Conservation (phyloP, 2,888 invertebrate genomes). For the Hirtodrosophila duncani region DNA sequence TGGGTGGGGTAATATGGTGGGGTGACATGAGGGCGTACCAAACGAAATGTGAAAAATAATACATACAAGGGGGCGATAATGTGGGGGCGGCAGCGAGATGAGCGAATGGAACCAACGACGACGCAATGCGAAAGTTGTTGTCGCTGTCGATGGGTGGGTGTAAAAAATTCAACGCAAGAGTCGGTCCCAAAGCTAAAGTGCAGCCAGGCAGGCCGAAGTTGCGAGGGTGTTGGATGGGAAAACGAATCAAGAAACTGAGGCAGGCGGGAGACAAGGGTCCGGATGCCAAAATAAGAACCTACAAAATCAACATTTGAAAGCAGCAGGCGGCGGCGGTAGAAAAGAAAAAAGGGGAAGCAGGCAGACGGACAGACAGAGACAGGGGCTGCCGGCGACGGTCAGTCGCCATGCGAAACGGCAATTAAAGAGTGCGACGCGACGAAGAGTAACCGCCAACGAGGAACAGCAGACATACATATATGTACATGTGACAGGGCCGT, state of each 20-base stretch:
- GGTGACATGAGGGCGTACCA: too few species aligned
- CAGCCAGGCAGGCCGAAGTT: slow-evolving; percentile 25
- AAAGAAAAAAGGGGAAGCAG: slow-evolving; percentile 15
- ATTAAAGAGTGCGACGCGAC: slow-evolving; percentile 61
- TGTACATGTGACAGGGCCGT: slow-evolving; percentile 16
- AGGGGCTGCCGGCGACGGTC: slow-evolving; percentile 67
- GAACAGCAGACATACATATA: not conserved
- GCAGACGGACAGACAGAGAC: too few species aligned
- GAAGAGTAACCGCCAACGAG: not conserved
- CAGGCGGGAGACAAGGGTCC: slow-evolving; percentile 41
- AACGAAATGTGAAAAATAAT: slow-evolving; percentile 10
- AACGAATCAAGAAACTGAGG: slow-evolving; percentile 18
- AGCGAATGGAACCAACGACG: too few species aligned
- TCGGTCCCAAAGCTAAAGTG: slow-evolving; percentile 16
- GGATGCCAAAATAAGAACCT: slow-evolving; percentile 64
- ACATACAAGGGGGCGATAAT: slow-evolving; percentile 1
- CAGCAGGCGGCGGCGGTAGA: slow-evolving; percentile 51
- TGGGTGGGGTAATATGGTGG: too few species aligned
- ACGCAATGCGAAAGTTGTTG: slow-evolving; percentile 55
- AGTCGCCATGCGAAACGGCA: slow-evolving; percentile 60
- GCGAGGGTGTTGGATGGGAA: slow-evolving; percentile 23
- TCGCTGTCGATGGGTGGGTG: slow-evolving; percentile 60
- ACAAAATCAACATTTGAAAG: slow-evolving; percentile 57
- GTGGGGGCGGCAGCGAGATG: slow-evolving; percentile 4
- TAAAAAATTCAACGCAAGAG: slow-evolving; percentile 59